These are phyloP conservation scores for Aptenodytes forsteri DNA, from an alignment of 2,113 vertebrate species.

Conservation along the genomic window DNA sequence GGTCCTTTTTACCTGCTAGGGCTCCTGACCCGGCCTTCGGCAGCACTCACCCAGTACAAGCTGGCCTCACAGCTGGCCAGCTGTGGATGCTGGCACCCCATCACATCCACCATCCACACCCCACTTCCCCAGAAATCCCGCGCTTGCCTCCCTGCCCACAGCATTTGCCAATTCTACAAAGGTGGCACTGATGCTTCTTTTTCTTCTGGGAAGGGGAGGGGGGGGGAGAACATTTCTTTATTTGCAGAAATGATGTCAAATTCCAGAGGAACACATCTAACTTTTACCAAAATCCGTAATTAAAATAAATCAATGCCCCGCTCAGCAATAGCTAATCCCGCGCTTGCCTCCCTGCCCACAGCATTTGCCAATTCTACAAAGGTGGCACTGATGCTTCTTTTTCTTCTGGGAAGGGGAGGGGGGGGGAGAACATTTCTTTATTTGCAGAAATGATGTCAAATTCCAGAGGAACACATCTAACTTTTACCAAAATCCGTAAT, in stretches of 20 bases:
- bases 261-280: neutral
- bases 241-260: neutral
- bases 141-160: neutral
- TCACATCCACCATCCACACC: neutral
- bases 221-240: neutral
- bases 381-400: neutral
- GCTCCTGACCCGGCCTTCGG: neutral
- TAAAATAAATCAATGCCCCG: neutral
- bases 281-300: neutral
- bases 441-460: neutral
- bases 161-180: neutral
- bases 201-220: neutral
- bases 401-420: rapidly evolving
- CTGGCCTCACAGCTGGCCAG: neutral
- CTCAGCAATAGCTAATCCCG: rapidly evolving
- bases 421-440: neutral
- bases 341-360: neutral
- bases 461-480: neutral
- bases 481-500: neutral
- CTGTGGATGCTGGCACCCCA: too few species aligned
- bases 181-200: neutral
- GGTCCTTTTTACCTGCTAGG: too few species aligned
- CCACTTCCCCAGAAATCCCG: rapidly evolving
- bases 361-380: neutral
- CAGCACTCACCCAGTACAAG: neutral